Conservation (phyloP, 2,113 vertebrate species). For the Petrocephalus zakoni region DNA sequence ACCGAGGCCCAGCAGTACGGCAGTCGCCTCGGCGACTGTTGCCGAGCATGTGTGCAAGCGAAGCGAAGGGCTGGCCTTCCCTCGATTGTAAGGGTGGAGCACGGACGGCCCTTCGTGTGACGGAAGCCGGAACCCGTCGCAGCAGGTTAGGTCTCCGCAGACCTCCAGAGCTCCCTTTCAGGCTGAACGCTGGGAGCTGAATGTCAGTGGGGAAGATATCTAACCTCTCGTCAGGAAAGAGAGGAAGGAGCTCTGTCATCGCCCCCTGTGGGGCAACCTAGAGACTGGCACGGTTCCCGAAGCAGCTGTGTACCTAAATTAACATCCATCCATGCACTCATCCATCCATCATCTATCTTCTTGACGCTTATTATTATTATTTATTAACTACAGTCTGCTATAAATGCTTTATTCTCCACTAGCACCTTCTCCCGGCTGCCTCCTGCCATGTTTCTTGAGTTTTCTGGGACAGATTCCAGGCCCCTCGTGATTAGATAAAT, state of each 20-base stretch:
- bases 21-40: constrained; percentile 21
- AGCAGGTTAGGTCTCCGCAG: background rate
- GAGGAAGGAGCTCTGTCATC: background rate
- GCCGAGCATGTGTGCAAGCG: background rate
- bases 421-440: background rate
- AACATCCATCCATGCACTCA: background rate
- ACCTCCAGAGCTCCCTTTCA: background rate
- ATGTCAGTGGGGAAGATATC: background rate
- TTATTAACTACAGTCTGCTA: background rate
- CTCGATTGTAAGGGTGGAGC: background rate
- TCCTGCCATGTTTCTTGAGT: background rate
- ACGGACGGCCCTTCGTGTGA: background rate
- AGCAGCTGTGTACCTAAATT: background rate
- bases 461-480: background rate
- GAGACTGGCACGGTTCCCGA: background rate
- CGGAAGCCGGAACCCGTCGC: background rate
- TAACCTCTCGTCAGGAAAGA: background rate
- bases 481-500: background rate
- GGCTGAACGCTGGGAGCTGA: background rate
- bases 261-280: background rate
- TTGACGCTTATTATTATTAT: background rate
- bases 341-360: background rate
- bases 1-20: background rate
- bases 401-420: background rate
- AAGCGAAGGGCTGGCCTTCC: background rate